Base-by-base conservation (phyloP, 1,140 invertebrate genomes). In the Batillaria attramentaria region DNA sequence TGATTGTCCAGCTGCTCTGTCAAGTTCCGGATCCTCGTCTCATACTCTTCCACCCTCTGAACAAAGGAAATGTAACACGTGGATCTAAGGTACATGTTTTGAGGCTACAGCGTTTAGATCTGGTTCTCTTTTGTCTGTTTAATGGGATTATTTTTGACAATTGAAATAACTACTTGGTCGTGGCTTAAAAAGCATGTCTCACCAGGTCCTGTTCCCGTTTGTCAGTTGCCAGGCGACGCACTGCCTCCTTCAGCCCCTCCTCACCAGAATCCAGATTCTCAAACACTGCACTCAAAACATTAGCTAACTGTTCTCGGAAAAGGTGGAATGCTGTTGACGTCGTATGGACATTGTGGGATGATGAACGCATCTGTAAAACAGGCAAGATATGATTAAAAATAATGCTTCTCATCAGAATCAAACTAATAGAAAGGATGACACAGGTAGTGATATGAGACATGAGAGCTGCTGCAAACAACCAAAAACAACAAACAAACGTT, bases 1-100 rank as follows among this genome's bases (percentile, higher is more conserved):
- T 90, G 88, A 4, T 80, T 83, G 41, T 90, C 86, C 13, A 91
- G 81, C 79, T 91, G 89, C 54, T 89, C 85, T 46, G 88, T 84
- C 24, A 91, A 50, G 33, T 85, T 84, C 72, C 84, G 84, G 24
- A 91, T 80, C 70, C 90, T 86, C 10, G 81, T 83, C 54, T 91
- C 90, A 62, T 89, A 83, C 5, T 82, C 72, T 8, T 87, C 84
- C 20, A 85, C 79, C 80, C 84, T 85, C 90, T 90, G 79, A 28
- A 85, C 74, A 79, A 43, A 69, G 78, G 73, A 24, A 78, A n/a
- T 74, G n/a, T n/a, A n/a, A n/a, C n/a, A n/a, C n/a, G n/a, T n/a
- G n/a, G n/a, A n/a, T n/a, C n/a, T n/a, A n/a, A n/a, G n/a, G n/a
- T n/a, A n/a, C n/a, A n/a, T n/a, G n/a, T n/a, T n/a, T n/a, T n/a